phyloP scores from a whole-genome alignment of 1,140 invertebrate genomes.

The Fopius arisanus region DNA sequence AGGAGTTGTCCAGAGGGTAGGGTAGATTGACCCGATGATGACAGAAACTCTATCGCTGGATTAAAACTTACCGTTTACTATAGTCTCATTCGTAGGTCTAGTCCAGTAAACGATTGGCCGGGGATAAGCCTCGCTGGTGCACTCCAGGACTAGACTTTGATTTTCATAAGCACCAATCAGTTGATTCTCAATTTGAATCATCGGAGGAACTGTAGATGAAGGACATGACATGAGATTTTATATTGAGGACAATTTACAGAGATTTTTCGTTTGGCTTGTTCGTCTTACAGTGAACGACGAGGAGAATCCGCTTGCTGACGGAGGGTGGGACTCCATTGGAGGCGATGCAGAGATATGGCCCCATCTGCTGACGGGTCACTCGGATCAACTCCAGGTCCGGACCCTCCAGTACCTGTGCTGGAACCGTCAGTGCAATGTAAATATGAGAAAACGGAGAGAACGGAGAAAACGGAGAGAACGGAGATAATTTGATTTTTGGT shows the following conservation, averaged over 20 bases:
- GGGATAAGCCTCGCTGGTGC: conserved; percentile 69
- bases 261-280: background rate
- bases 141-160: conserved; percentile 68
- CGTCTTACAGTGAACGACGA: conserved; percentile 80
- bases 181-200: conserved; percentile 67
- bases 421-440: conserved; percentile 42
- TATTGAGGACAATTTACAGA: background rate
- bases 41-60: conserved; percentile 12
- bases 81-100: conserved; percentile 59
- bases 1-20: background rate
- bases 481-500: too few species aligned
- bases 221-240: background rate
- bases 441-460: conserved; percentile 50
- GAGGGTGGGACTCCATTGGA: conserved; percentile 84
- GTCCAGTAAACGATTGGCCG: conserved; percentile 69
- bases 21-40: background rate
- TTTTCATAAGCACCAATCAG: conserved; percentile 67
- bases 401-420: conserved; percentile 50
- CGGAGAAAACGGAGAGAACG: background rate
- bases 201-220: conserved; percentile 64
- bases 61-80: conserved; percentile 51
- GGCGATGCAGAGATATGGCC: conserved; percentile 73
- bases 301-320: conserved; percentile 78
- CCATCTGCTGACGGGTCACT: conserved; percentile 71
- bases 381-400: conserved; percentile 66